phyloP scores from a whole-genome alignment of 2,888 invertebrate genomes.

The Incurvaria masculella region DNA sequence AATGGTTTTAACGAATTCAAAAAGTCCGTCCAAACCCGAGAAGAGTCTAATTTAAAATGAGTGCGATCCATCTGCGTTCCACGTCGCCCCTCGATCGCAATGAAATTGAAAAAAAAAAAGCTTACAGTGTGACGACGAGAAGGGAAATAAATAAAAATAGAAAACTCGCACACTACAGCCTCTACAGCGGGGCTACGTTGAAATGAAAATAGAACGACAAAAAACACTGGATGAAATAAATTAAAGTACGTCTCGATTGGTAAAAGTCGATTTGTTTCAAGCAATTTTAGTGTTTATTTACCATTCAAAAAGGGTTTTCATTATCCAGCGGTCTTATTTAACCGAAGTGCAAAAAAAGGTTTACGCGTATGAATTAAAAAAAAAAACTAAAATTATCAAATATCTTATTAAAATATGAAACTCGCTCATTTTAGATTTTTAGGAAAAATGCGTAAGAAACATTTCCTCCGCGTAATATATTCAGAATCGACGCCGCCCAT shows the following conservation, averaged over 20 bases:
- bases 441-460: neutral
- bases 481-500: neutral
- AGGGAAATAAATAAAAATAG: conserved; percentile 54
- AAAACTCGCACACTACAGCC: conserved; percentile 48
- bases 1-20: no score
- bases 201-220: conserved; percentile 53
- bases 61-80: conserved; percentile 47
- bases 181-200: conserved; percentile 54
- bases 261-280: neutral
- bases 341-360: no score
- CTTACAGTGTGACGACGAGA: conserved; percentile 21
- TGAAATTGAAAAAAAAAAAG: conserved; percentile 50
- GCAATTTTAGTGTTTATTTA: no score
- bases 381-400: no score
- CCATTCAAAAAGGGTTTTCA: no score
- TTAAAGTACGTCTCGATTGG: conserved; percentile 53
- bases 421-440: no score
- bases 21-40: conserved; percentile 35
- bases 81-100: conserved; percentile 44
- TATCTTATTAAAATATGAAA: no score
- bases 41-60: conserved; percentile 53
- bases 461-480: neutral
- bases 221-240: conserved; percentile 53
- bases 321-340: no score
- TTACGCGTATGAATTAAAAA: no score